Percentiles rank a stretch among this genome's conserved stretches.
phyloP scores from a whole-genome alignment of 2,888 invertebrate species.

The Exocentrus adspersus region DNA sequence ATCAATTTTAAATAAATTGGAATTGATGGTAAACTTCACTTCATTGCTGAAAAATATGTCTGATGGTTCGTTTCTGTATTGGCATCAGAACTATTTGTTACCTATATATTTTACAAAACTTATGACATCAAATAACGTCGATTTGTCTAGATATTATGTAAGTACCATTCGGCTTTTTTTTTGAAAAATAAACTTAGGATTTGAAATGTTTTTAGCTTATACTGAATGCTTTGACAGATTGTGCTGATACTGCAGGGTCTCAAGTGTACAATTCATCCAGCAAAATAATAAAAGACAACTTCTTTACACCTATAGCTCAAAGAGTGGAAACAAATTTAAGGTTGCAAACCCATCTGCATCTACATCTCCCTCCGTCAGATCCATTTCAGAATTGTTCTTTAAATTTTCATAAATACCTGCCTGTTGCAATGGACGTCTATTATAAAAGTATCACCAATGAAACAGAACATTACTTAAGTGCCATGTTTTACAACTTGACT shows the following conservation, averaged over 20 bases:
- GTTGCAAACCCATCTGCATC: conserved; percentile 90
- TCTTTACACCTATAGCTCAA: conserved; percentile 80
- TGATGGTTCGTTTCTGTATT: conserved; percentile 82
- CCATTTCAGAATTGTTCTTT: conserved; percentile 57
- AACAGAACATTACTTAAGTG: conserved; percentile 91
- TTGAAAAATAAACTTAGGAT: not conserved
- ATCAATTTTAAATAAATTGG: conserved; percentile 72
- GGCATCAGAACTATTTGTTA: conserved; percentile 79
- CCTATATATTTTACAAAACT: conserved; percentile 81
- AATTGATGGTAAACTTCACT: conserved; percentile 71
- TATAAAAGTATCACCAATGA: conserved; percentile 59
- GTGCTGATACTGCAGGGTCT: conserved; percentile 45
- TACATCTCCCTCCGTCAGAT: conserved; percentile 75
- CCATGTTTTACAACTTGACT: conserved; percentile 96
- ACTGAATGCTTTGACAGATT: conserved; percentile 58
- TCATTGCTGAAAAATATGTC: conserved; percentile 70
- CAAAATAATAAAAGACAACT: conserved; percentile 66
- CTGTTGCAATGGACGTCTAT: conserved; percentile 59
- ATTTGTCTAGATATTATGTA: conserved; percentile 72
- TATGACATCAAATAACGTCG: conserved; percentile 72
- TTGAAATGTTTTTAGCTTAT: conserved; percentile 55
- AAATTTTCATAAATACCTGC: conserved; percentile 56
- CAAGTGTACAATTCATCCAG: conserved; percentile 62
- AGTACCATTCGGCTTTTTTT: conserved; percentile 44
- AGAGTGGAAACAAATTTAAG: conserved; percentile 93